A percentile compares a stretch with the other conserved stretches of the same genome.
Conservation (phyloP, 1,140 invertebrate species). For the Drosophila eugracilis region DNA sequence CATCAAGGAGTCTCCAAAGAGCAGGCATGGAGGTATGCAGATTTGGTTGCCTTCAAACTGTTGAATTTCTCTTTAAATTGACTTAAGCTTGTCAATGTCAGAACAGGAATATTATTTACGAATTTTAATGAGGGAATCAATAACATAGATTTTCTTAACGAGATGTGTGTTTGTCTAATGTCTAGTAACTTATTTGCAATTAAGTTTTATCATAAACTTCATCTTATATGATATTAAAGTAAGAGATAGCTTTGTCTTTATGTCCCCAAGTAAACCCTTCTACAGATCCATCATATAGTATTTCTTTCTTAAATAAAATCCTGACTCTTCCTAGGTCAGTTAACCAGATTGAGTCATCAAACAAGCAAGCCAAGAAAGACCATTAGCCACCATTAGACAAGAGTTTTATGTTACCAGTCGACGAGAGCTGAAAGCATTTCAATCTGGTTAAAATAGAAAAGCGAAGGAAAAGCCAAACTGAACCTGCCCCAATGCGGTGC, state of each 20-base stretch:
- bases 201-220: no score
- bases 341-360: slow-evolving; percentile 18
- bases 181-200: no score
- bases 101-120: no score
- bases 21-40: slow-evolving; percentile 1
- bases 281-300: neutral
- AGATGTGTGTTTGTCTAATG: no score
- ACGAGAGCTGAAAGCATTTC: slow-evolving; percentile 44
- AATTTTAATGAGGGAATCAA: no score
- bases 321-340: neutral
- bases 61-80: slow-evolving; percentile 15
- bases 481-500: slow-evolving; percentile 50
- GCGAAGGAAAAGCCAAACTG: neutral
- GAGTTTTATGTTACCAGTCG: slow-evolving; percentile 65
- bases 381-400: slow-evolving; percentile 65
- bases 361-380: slow-evolving; percentile 14
- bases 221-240: no score
- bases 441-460: neutral
- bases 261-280: neutral
- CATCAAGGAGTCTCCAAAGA: neutral
- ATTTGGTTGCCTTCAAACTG: slow-evolving; percentile 3
- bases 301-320: neutral
- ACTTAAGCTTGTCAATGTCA: no score
- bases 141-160: no score
- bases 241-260: no score